phyloP scores from a whole-genome alignment of 2,113 vertebrate species.

The Morone saxatilis region DNA sequence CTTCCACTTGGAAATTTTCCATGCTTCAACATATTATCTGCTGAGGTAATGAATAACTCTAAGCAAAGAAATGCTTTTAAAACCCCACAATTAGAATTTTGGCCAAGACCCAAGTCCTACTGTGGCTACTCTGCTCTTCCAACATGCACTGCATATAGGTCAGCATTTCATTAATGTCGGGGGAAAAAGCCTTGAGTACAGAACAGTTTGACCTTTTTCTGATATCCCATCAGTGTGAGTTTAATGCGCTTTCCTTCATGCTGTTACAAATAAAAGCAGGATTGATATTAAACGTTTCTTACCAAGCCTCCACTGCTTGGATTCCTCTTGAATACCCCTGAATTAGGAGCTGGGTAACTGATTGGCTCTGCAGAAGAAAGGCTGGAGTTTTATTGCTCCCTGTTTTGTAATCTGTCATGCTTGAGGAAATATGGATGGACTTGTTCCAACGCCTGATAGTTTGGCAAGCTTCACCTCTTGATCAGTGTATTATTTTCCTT shows the following conservation, averaged over 20 bases:
- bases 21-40: conserved; percentile 23
- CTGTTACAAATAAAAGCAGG: conserved; percentile 22
- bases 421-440: conserved; percentile 63
- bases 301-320: conserved; percentile 10
- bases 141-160: conserved; percentile 33
- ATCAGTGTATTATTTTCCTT: conserved; percentile 42
- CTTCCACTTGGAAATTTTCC: conserved; percentile 44
- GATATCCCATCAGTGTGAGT: conserved; percentile 18
- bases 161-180: conserved; percentile 40
- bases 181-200: not conserved
- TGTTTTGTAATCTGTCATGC: conserved; percentile 66
- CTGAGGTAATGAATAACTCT: conserved; percentile 49
- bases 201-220: conserved; percentile 22
- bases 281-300: conserved; percentile 24
- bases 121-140: not conserved
- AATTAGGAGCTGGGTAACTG: conserved; percentile 40
- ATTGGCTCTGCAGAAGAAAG: not conserved
- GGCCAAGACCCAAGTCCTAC: conserved; percentile 22
- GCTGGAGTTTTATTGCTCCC: conserved; percentile 47
- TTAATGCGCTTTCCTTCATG: conserved; percentile 10
- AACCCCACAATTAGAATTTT: conserved; percentile 44
- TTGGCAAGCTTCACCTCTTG: conserved; percentile 53
- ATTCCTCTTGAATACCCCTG: conserved; percentile 4
- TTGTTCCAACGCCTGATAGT: conserved; percentile 53
- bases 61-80: conserved; percentile 47